Conservation (phyloP, 2,888 invertebrate species). For the Serrognathus titanus region DNA sequence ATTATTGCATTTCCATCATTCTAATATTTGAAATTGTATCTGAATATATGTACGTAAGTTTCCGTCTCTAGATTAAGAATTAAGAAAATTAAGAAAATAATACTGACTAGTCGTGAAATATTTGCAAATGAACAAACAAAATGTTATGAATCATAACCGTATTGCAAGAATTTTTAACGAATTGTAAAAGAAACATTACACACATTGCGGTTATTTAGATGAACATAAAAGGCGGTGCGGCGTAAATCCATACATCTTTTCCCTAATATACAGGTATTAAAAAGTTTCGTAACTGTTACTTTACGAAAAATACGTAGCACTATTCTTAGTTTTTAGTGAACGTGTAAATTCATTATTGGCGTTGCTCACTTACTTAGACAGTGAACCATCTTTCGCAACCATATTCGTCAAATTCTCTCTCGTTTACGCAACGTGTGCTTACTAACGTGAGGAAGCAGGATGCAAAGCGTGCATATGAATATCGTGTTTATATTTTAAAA, state of each 20-base stretch:
- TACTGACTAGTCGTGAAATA: no score
- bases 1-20: no score
- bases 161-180: no score
- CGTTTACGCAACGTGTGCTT: neutral
- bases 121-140: no score
- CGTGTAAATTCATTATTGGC: neutral
- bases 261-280: neutral
- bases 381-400: conserved; percentile 10
- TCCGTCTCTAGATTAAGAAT: no score
- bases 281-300: neutral
- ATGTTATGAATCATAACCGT: no score
- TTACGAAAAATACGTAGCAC: neutral
- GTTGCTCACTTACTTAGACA: neutral
- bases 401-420: neutral
- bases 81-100: no score
- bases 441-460: neutral
- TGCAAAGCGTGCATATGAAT: neutral
- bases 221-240: no score
- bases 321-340: neutral
- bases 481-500: conserved; percentile 10
- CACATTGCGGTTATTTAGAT: no score
- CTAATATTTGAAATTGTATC: no score
- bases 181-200: no score
- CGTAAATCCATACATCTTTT: neutral
- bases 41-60: no score